phyloP scores from a whole-genome alignment of 2,888 invertebrate genomes.

The Yponomeuta sedellus region DNA sequence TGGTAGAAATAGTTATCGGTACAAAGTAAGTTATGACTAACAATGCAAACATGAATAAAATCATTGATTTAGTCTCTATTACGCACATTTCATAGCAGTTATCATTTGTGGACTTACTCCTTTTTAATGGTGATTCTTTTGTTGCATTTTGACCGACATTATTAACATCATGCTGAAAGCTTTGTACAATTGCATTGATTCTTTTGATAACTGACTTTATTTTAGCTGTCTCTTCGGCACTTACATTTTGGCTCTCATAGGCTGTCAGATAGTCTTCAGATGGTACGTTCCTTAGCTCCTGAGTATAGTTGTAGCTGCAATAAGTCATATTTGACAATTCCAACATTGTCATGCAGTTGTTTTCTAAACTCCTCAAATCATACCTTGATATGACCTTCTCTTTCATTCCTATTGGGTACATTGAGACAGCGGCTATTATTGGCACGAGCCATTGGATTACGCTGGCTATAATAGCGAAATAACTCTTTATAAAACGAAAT shows the following conservation, averaged over 20 bases:
- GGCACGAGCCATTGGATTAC: constrained; percentile 58
- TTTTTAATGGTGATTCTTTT: constrained; percentile 34
- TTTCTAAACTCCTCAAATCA: constrained; percentile 33
- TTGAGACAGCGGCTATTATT: constrained; percentile 45
- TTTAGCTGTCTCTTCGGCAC: constrained; percentile 31
- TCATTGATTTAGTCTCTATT: constrained; percentile 51
- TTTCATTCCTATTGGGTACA: constrained; percentile 56
- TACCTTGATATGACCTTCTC: constrained; percentile 33
- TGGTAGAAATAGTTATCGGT: constrained; percentile 60
- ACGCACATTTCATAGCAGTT: constrained; percentile 58
- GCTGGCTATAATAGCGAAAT: constrained; percentile 50
- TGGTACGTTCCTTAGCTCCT: constrained; percentile 40
- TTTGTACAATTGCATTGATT: constrained; percentile 46
- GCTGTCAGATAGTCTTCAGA: constrained; percentile 41
- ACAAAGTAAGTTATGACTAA: constrained; percentile 56
- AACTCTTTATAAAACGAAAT: constrained; percentile 39
- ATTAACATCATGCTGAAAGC: constrained; percentile 36
- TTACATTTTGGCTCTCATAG: constrained; percentile 35
- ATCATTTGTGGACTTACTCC: constrained; percentile 34
- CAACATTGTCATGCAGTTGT: constrained; percentile 51
- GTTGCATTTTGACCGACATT: constrained; percentile 34
- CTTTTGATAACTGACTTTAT: constrained; percentile 46
- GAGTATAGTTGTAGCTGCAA: constrained; percentile 27
- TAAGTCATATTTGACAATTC: constrained; percentile 39
- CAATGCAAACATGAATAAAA: constrained; percentile 55